Evolutionary conservation across 2,888 invertebrate genomes (phyloP).

Genomic region (Parnassius orleans): DNA sequence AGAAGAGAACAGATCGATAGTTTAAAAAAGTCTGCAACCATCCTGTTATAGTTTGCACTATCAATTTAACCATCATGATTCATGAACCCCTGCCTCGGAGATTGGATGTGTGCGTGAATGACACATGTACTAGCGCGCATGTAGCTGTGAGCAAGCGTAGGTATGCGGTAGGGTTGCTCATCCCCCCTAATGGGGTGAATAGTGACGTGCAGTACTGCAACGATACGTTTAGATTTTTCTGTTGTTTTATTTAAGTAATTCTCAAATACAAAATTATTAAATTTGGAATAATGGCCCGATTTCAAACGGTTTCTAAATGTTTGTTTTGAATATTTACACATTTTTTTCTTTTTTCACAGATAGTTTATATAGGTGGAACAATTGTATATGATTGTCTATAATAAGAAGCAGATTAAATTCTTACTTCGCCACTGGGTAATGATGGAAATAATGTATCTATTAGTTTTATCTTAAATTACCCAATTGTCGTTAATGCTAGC

Average conservation of each 20-base stretch:
- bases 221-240: conserved; percentile 31
- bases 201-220: conserved; percentile 54
- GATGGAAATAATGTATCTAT: no score
- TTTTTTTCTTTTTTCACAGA: no score
- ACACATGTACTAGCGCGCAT: conserved; percentile 52
- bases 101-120: conserved; percentile 38
- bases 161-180: conserved; percentile 44
- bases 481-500: no score
- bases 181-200: conserved; percentile 56
- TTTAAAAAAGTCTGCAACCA: conserved; percentile 31
- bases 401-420: no score
- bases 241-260: neutral
- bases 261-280: no score
- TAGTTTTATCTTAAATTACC: no score
- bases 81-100: conserved; percentile 45
- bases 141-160: conserved; percentile 47
- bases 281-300: no score
- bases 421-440: no score
- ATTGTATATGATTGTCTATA: no score
- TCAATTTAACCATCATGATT: conserved; percentile 41
- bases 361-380: no score
- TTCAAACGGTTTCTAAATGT: no score
- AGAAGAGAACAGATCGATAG: conserved; percentile 15
- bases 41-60: conserved; percentile 38
- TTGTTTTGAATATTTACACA: no score